Base-by-base conservation (phyloP, 2,888 invertebrate species). In the Hypomecis atomaria region DNA sequence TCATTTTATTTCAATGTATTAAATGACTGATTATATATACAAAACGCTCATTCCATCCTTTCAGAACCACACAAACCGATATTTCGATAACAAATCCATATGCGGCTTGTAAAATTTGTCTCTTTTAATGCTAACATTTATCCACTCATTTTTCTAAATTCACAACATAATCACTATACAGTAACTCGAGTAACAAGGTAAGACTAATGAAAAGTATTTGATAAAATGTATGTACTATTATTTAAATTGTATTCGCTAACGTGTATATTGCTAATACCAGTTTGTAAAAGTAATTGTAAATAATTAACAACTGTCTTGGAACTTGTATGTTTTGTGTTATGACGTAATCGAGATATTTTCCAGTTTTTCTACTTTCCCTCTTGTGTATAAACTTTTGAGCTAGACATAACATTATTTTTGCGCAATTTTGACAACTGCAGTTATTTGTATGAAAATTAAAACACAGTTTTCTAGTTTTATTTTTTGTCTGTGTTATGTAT, bases 181-280 rank as follows among this genome's bases (percentile, higher is more conserved):
- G 1, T 50, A 43, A 59, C 42, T 5, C 10, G 37, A 11, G 36
- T 57, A 55, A 56, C 47, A 55, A 55, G 45, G 23, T 49, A 48
- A 48, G 43, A 10, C 23, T 6, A 23, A 50, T 6, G 1, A 8
- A 36, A 8, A 9, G 11, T 47, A 45, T 33, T 34, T 43, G 37
- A 33, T 61, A 43, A 6, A 8, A 9, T 44, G 23, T 55, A 23
- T 55, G 33, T 45, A 64, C 40, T 42, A 9, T 23, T 65, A 56
- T 63, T 54, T 62, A 52, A 40, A 45, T 42, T 63, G 44, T 62
- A 62, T 61, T 76, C 69, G 86, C 85, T 89, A 87, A 88, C 87
- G 87, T 89, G 88, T 88, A 85, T 85, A 88, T 89, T 88, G 89
- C 89, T 88, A 88, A 83, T 65, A 40, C 56, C 56, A 63, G 66